phyloP scores from a whole-genome alignment of 2,888 invertebrate species.

The Spilarctia lutea region DNA sequence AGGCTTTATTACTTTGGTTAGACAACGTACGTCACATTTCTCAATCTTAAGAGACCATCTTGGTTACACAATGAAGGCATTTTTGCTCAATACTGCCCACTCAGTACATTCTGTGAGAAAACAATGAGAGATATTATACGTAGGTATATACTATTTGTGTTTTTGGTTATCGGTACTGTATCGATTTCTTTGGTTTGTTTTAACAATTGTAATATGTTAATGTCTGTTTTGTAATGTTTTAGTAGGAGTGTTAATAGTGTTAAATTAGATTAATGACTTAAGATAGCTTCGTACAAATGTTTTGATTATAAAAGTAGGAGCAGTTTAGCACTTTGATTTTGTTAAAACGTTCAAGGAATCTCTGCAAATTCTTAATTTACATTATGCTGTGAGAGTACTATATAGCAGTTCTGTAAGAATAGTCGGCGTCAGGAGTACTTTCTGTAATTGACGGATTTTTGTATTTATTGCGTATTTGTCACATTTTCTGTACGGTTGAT shows the following conservation, averaged over 20 bases:
- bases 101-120: slow-evolving; percentile 56
- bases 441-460: too few relatives aligned
- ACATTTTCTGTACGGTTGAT: too few relatives aligned
- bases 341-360: too few relatives aligned
- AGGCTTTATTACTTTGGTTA: slow-evolving; percentile 57
- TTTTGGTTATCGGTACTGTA: slow-evolving; percentile 68
- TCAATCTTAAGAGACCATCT: slow-evolving; percentile 67
- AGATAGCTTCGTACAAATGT: slow-evolving; percentile 8
- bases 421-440: too few relatives aligned
- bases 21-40: slow-evolving; percentile 59
- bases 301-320: background rate
- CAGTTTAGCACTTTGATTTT: too few relatives aligned
- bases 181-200: slow-evolving; percentile 61
- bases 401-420: too few relatives aligned
- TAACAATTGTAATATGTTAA: slow-evolving; percentile 38
- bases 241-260: slow-evolving; percentile 10
- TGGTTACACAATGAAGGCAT: slow-evolving; percentile 70
- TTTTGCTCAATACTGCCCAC: slow-evolving; percentile 74
- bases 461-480: too few relatives aligned
- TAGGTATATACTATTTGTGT: slow-evolving; percentile 62
- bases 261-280: slow-evolving; percentile 7
- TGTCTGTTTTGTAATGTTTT: slow-evolving; percentile 24
- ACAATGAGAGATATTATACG: slow-evolving; percentile 68
- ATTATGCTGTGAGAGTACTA: too few relatives aligned
- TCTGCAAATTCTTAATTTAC: too few relatives aligned